These are phyloP conservation scores for Acomys russatus DNA, from an alignment of 2,797 vertebrate species.

Conservation along the genomic window DNA sequence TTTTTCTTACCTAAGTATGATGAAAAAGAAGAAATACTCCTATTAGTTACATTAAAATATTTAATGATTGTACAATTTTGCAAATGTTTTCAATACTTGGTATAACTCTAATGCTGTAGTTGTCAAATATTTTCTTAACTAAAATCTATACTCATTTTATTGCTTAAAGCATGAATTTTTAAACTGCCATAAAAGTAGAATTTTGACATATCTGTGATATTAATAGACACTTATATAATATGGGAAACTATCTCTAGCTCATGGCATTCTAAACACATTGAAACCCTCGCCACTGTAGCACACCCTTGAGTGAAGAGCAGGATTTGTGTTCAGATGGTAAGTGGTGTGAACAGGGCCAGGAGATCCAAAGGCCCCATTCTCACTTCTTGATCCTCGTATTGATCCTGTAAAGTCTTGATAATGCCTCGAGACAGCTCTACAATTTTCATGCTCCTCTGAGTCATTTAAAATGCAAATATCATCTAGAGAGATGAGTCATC, in stretches of 20 bases:
- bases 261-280: neutral
- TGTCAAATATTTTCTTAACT: neutral
- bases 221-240: neutral
- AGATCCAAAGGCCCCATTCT: neutral
- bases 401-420: neutral
- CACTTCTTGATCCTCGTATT: neutral
- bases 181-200: neutral
- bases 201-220: neutral
- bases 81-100: neutral
- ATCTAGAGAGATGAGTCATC: neutral
- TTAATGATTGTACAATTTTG: neutral
- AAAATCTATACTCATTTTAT: neutral
- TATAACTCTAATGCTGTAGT: neutral
- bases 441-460: neutral
- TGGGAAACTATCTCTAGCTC: neutral
- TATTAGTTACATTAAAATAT: neutral
- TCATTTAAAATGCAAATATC: neutral
- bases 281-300: neutral
- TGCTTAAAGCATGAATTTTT: neutral
- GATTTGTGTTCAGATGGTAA: neutral
- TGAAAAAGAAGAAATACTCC: neutral
- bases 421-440: neutral
- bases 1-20: neutral
- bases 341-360: neutral
- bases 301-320: neutral